Evolutionary conservation across 2,113 vertebrate species (phyloP).

Genomic region (Marcusenius ussheri): DNA sequence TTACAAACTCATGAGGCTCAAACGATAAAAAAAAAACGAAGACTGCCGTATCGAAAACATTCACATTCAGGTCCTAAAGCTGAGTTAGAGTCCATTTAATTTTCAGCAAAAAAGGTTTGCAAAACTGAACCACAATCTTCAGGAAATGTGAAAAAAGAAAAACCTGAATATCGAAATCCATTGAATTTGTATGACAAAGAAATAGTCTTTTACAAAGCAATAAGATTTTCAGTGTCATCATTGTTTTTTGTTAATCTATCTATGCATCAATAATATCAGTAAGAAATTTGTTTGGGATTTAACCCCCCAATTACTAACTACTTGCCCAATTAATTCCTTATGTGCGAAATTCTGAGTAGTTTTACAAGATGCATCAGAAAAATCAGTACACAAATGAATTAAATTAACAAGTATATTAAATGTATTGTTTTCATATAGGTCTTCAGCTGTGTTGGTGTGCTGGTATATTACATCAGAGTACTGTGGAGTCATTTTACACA

Average conservation of each 20-base stretch:
- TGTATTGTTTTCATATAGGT: background rate
- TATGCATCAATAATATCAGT: conserved; percentile 65
- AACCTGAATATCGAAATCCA: background rate
- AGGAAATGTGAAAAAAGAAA: background rate
- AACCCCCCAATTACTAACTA: conserved; percentile 23
- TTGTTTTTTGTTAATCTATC: conserved; percentile 50
- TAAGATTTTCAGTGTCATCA: conserved; percentile 59
- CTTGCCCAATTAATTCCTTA: background rate
- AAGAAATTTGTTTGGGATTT: conserved; percentile 45
- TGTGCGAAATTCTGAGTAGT: background rate
- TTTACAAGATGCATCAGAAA: background rate
- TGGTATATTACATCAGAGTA: background rate
- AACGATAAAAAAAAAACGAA: background rate
- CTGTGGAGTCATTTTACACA: background rate
- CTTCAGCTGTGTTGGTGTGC: background rate
- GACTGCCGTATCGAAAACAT: background rate
- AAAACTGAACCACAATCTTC: background rate
- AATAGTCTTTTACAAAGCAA: conserved; percentile 56
- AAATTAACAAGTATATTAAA: background rate
- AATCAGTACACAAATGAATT: background rate
- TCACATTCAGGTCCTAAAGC: background rate
- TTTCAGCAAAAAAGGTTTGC: background rate
- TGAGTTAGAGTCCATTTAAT: background rate
- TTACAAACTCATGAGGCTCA: background rate
- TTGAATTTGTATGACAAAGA: conserved; percentile 40